phyloP scores from a whole-genome alignment of 2,797 vertebrate species.

The Halcyon badia region DNA sequence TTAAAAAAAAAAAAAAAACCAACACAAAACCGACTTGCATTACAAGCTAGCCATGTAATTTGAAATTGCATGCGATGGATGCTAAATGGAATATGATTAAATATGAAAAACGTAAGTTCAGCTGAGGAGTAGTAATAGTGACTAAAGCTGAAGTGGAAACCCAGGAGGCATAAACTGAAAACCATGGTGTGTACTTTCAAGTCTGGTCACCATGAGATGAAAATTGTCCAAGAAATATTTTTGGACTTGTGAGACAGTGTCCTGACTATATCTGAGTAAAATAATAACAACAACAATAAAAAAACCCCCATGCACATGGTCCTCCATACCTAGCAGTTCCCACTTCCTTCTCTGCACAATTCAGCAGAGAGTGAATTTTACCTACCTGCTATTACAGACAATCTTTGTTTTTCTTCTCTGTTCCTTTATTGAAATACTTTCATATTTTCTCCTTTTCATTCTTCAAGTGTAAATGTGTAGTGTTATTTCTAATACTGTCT shows the following conservation, averaged over 20 bases:
- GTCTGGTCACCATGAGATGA: neutral
- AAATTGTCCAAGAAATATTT: neutral
- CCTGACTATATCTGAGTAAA: neutral
- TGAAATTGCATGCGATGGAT: conserved; percentile 13
- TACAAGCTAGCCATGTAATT: neutral
- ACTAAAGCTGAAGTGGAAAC: neutral
- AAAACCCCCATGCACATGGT: neutral
- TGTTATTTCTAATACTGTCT: neutral
- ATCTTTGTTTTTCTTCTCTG: neutral
- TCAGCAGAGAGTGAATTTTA: neutral
- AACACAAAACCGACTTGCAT: neutral
- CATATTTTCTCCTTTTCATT: neutral
- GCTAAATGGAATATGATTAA: conserved; percentile 41
- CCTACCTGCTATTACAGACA: neutral
- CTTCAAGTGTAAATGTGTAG: neutral
- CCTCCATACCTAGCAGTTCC: neutral
- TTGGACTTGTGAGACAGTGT: neutral
- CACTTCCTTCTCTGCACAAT: neutral
- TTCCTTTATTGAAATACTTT: neutral
- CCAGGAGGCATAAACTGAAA: neutral
- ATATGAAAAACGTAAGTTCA: conserved; percentile 16
- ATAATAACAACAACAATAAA: neutral
- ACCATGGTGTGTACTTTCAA: neutral
- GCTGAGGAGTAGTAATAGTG: neutral
- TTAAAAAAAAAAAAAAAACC: neutral